Evolutionary conservation across 1,140 invertebrate genomes (phyloP).

Genomic region (Planococcus citri): DNA sequence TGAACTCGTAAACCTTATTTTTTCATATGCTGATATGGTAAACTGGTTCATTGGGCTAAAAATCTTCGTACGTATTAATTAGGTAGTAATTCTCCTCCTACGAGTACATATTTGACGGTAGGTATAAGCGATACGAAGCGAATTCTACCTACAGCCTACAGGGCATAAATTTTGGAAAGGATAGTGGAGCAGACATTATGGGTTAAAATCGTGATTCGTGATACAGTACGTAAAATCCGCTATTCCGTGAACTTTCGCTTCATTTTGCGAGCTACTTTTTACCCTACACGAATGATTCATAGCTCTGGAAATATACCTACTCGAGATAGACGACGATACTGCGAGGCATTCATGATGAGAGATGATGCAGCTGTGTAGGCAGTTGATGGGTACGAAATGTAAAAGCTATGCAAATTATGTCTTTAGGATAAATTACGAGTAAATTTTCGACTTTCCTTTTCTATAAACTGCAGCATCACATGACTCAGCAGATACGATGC

Average conservation of each 20-base stretch:
- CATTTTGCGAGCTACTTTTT: not conserved
- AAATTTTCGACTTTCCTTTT: not conserved
- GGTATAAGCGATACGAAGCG: too few relatives aligned
- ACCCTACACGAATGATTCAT: not conserved
- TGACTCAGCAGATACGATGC: not conserved
- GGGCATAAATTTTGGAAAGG: too few relatives aligned
- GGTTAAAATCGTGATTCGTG: not conserved
- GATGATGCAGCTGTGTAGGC: too few relatives aligned
- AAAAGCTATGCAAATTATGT: not conserved
- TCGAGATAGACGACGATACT: not conserved
- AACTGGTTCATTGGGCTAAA: not conserved
- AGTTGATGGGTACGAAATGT: not conserved
- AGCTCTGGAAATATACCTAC: not conserved
- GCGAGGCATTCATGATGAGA: not conserved
- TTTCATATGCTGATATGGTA: not conserved
- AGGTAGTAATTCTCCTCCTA: too few relatives aligned
- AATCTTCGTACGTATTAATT: too few relatives aligned
- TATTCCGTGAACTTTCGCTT: not conserved
- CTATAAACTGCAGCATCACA: not conserved
- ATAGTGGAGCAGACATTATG: not conserved
- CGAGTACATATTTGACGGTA: too few relatives aligned
- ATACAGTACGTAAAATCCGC: constrained; percentile 6
- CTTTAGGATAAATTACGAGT: not conserved
- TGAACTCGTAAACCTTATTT: not conserved
- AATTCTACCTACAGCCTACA: too few relatives aligned